These are phyloP conservation scores for Acanthochromis polyacanthus DNA, from an alignment of 2,113 vertebrate species.

Conservation along the genomic window DNA sequence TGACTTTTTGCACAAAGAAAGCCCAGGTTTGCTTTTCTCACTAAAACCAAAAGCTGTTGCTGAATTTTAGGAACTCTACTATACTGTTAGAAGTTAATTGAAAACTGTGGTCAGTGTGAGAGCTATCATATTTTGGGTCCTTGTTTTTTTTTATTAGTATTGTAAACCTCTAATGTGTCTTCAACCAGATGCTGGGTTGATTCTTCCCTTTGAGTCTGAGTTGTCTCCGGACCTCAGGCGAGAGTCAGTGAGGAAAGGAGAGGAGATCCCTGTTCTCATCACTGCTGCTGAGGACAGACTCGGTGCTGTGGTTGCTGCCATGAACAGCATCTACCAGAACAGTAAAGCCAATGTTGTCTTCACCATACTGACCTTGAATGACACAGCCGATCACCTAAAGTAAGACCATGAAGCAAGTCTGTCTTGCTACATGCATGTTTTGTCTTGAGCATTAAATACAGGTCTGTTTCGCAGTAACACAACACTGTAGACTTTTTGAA, in stretches of 20 bases:
- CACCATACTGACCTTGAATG: conserved; percentile 93
- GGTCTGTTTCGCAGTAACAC: too few relatives aligned
- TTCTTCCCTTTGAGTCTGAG: conserved; percentile 91
- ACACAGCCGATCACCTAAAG: conserved; percentile 92
- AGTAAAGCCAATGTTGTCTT: conserved; percentile 92
- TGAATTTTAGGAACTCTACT: too few relatives aligned
- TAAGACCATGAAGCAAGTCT: conserved; percentile 69
- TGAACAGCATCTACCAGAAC: conserved; percentile 93
- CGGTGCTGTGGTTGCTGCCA: conserved; percentile 91
- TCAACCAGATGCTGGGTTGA: conserved; percentile 86
- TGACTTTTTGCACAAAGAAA: conserved; percentile 90
- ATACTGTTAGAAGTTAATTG: too few relatives aligned
- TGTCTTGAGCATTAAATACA: not conserved
- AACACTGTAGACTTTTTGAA: too few relatives aligned
- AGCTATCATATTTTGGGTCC: too few relatives aligned
- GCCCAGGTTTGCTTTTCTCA: conserved; percentile 61
- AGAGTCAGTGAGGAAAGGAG: conserved; percentile 70
- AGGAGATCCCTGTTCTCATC: conserved; percentile 93
- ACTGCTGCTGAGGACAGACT: conserved; percentile 92
- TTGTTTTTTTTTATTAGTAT: too few relatives aligned
- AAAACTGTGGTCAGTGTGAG: too few relatives aligned
- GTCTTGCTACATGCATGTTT: not conserved
- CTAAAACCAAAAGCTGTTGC: too few relatives aligned
- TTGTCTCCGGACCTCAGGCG: conserved; percentile 81
- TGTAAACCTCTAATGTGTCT: not conserved